Evolutionary conservation across 92 coral and sea anemone species (phyloP), one percentile per base, ranked within the genome.

Genomic region (Micromussa lordhowensis): DNA sequence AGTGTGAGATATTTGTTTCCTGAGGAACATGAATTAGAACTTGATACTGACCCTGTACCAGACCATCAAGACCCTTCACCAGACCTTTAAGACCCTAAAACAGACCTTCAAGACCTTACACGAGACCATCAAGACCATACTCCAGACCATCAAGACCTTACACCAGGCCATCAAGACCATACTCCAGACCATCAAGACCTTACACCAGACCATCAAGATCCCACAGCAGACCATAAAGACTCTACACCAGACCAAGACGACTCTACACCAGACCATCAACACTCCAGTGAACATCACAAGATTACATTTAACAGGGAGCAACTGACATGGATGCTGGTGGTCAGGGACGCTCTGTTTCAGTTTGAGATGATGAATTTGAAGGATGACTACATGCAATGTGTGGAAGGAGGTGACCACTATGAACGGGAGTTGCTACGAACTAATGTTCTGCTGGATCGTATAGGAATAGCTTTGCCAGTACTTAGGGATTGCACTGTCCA

Each of bases 281-380:
- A 17, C 30, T 13, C 77, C 75, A 70, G 28, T 70, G 59, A 71
- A 48, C 35, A 32, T 80, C n/a, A 57, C 34, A 59, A 32, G 11
- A 32, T n/a, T 48, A 48, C 80, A 49, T 4, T 11, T 13, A 73
- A 76, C 48, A 57, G 3, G 40, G 83, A 57, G 83, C 48, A 12
- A 57, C 18, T 44, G 66, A 79, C 83, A 44, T 79, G 83, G 83
- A 82, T 88, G 68, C 57, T 71, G 28, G 86, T 88, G 59, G 35
- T 88, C 32, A 88, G 91, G 68, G 91, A 88, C 61, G 81, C 91
- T 14, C 82, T 81, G 63, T 88, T 88, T 81, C 91, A 88, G 71
- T 88, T 88, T 88, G 91, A 88, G 48, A 79, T 79, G 81, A 81
- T 88, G 91, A 88, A 87, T 36, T 57, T 81, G 21, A 57, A 88